Base-by-base conservation (phyloP, 2,888 invertebrate genomes). In the Brachyptera risi region DNA sequence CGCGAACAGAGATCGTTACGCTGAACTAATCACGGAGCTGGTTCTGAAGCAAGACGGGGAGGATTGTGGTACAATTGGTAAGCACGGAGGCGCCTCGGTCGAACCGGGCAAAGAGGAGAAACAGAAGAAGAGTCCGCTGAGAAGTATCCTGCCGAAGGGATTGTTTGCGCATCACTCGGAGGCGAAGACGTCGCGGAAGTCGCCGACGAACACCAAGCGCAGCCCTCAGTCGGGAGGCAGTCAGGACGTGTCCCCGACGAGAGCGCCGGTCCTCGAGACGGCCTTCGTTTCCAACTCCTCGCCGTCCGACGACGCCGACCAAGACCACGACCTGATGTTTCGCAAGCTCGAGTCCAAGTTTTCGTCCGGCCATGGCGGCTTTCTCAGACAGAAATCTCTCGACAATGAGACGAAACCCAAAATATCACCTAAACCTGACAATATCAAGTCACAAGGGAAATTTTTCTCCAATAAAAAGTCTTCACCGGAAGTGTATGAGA, bases 201-300 rank as follows among this genome's bases (percentile, higher is more conserved):
- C 17, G 19, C 7, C 15, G 26, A 58, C 31, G 47, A 26, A 44
- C 35, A 58, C 27, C 2, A 37, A 42, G 19, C 19, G 26, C 23
- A 50, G 40, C 7, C 31, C 54, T 9, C 56, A 51, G 51, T 21
- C 54, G 9, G 59, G 31, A 3, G 15, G 24, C 13, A 27, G 51
- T n/a, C 35, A 38, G 13, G 63, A 60, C 5, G 24, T 57, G 23
- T 60, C 63, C 9, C 38, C 37, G 4, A n/a, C 31, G n/a, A 15
- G 38, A 4, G 26, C 40, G 17, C 61, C 64, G 13, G 21, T 64
- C 17, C 19, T 56, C n/a, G 64, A 64, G 51, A 64, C 64, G 1
- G 64, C 61, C 15, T 64, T 64, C 19, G 40, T 64, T 15, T 61
- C 64, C 4, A 31, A 40, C 23, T 31, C 54, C n/a, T 23, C 60